Evolutionary conservation across 1,140 invertebrate genomes (phyloP), one percentile per base, ranked within the genome.

Genomic region (Nebria ingens): DNA sequence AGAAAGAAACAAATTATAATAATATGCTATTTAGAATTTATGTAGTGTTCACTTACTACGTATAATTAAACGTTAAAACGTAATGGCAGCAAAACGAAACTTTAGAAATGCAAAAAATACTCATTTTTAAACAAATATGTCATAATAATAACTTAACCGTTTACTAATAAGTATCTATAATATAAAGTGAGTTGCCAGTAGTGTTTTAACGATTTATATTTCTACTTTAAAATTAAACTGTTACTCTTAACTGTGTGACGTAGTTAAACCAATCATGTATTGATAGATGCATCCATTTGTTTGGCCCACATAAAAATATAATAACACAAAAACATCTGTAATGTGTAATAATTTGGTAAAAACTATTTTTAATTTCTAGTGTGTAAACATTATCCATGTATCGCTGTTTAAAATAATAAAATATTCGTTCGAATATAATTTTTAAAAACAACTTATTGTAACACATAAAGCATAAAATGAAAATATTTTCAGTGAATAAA

Each of bases 161-260:
- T 9, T 9, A 34, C 25, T n/a, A n/a, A 34, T 34, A 6, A n/a
- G 6, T 9, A 34, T 34, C 25, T 34, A 34, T 34, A 34, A 34
- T 34, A 34, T 6, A 34, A 6, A 34, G 25, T 34, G 25, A 34
- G 40, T 45, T 45, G 40, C 40, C 40, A 45, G 15, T 45, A 12
- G 40, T 45, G 40, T 45, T 45, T 45, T 45, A 45, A 45, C 40
- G 40, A 45, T 12, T 45, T n/a, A n/a, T n/a, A n/a, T n/a, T n/a
- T n/a, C 13, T 13, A 29, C 13, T 29, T 29, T 29, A 11, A 45
- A 45, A 9, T 12, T 12, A 9, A 45, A 17, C 9, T 45, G 40
- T 45, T 45, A 34, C 25, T 45, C 40, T 45, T 6, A 17, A 45
- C 17, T 45, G 15, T 45, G 6, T 45, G 40, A 45, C 40, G 40